Evolutionary conservation across 1,140 invertebrate species (phyloP), one percentile per base, ranked within the genome.

Genomic region (Gonioctena quinquepunctata): DNA sequence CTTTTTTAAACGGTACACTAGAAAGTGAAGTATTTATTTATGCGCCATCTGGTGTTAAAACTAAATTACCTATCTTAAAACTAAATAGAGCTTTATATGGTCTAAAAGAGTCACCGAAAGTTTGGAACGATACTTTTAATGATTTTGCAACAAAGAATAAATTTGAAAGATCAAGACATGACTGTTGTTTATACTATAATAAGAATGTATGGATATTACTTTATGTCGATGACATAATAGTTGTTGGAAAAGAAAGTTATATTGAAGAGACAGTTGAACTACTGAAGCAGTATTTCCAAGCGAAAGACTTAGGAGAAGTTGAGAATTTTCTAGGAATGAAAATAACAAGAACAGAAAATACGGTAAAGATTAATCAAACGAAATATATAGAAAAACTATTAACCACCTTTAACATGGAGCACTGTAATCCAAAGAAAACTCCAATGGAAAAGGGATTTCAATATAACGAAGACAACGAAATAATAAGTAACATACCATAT

Each of bases 51-150:
- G 63, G 65, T 25, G 56, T 33, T 19, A 66, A 57, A 23, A 66
- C 23, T 7, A 33, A 66, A 7, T 25, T 3, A 21, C 1, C 13
- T 7, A 16, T 57, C 13, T 27, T 68, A 16, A 68, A 68, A 61
- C 23, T 68, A 25, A 68, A 61, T 23, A 13, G 66, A n/a, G 66
- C 66, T 48, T 50, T 68, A 21, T 68, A 68, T 50, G 66, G 66
- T 11, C n/a, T 59, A 49, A 49, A 48, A 49, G 57, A 68, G n/a
- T 60, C 66, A 25, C 66, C 66, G 19, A 68, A 61, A 49, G 54
- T 68, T 16, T 68, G 66, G 66, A 68, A 68, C 25, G 66, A 68
- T 22, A 68, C 27, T n/a, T 68, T 68, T 23, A 68, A n/a, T 68
- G 25, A 68, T 23, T 68, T 68, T 68, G 66, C 33, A 42, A 21